A percentile compares a stretch with the other conserved stretches of the same genome.
These are phyloP conservation scores for Semibalanus balanoides DNA, from an alignment of 1,140 invertebrate species.

Conservation along the genomic window DNA sequence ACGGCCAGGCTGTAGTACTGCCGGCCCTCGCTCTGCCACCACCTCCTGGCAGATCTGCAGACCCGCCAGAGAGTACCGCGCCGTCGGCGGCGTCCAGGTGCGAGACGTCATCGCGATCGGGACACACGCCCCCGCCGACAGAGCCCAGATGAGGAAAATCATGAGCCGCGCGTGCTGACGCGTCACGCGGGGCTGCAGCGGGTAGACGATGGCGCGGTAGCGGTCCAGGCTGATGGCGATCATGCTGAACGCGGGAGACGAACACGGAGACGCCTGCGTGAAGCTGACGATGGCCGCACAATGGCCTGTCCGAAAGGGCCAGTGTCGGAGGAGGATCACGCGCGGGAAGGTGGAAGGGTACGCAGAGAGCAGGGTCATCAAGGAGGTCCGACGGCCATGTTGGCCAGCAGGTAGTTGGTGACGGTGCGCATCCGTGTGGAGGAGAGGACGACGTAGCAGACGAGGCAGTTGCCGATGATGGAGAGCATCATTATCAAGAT, in stretches of 20 bases:
- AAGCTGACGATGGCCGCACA: slow-evolving; percentile 64
- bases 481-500: slow-evolving; percentile 54
- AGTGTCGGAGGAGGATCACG: slow-evolving; percentile 54
- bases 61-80: slow-evolving; percentile 15
- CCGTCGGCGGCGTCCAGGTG: slow-evolving; percentile 19
- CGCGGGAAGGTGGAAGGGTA: slow-evolving; percentile 70
- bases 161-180: slow-evolving; percentile 51
- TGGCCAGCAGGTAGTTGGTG: slow-evolving; percentile 74
- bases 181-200: slow-evolving; percentile 59
- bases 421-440: slow-evolving; percentile 68
- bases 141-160: slow-evolving; percentile 41
- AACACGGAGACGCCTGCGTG: slow-evolving; percentile 57
- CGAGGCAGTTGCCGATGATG: slow-evolving; percentile 58
- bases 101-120: slow-evolving; percentile 55
- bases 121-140: slow-evolving; percentile 61
- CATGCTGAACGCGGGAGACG: slow-evolving; percentile 69
- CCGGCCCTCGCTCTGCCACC: slow-evolving; percentile 28
- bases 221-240: slow-evolving; percentile 73
- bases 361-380: slow-evolving; percentile 69
- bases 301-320: slow-evolving; percentile 63
- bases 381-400: slow-evolving; percentile 69
- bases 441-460: slow-evolving; percentile 63
- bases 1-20: slow-evolving; percentile 59
- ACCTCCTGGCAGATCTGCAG: slow-evolving; percentile 42
- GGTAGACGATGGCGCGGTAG: slow-evolving; percentile 77